Base-by-base conservation (phyloP, 2,113 vertebrate species). In the Crotalus tigris region DNA sequence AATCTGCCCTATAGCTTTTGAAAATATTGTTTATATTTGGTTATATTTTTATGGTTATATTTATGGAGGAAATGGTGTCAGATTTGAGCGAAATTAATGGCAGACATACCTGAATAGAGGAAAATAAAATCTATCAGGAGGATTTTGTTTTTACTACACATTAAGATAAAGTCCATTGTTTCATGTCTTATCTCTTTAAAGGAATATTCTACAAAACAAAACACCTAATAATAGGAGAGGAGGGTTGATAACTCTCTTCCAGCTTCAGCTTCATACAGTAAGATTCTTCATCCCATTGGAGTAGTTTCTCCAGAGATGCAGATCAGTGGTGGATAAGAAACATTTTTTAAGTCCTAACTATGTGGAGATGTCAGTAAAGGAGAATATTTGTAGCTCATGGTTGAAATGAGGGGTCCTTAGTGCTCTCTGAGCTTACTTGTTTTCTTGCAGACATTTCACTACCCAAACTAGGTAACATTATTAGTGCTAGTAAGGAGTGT, bases 91-190 rank as follows among this genome's bases (percentile, higher is more conserved):
- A n/a, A n/a, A n/a, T n/a, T n/a, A n/a, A n/a, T n/a, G n/a, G n/a
- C n/a, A n/a, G n/a, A 0, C 49, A 4, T 21, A 53, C 1, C 86
- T 51, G 5, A 15, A 53, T 17, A 3, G 0, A 17, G 0, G 55
- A 69, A 85, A 91, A 89, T n/a, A 24, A 93, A 29, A 61, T 64
- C 57, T 2, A 92, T 24, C 46, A 57, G 12, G 88, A 81, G 33
- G 75, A 44, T 91, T 81, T 29, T 12, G 26, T 64, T 90, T 46
- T 55, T n/a, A 3, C 15, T 89, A 89, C 15, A 85, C 91, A 58
- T 7, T 86, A 9, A 4, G 24, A 61, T 8, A 58, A 3, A 17
- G 0, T 90, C n/a, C 92, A 89, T n/a, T 91, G 19, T 90, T 88
- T 92, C 69, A 21, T 53, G 17, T n/a, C 55, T 3, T 85, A 54